Evolutionary conservation across 2,888 invertebrate species (phyloP).

Genomic region (Podabrus alpinus): DNA sequence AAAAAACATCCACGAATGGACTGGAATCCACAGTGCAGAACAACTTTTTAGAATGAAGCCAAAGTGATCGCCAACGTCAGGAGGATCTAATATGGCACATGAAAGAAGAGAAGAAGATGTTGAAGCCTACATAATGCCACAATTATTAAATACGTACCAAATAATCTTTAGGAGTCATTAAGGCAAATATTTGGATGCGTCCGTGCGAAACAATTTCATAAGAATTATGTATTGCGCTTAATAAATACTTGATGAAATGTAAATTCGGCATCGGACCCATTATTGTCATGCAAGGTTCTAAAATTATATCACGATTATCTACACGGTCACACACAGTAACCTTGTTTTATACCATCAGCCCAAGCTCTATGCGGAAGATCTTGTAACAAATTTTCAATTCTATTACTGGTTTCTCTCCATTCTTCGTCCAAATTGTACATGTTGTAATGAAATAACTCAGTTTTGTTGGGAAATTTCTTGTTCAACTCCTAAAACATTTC

Average conservation of each 20-base stretch:
- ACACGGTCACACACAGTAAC: neutral
- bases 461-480: slow-evolving; percentile 51
- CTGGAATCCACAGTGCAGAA: too few relatives aligned
- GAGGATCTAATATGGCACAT: too few relatives aligned
- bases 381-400: slow-evolving; percentile 60
- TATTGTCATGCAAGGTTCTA: slow-evolving; percentile 63
- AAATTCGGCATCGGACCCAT: slow-evolving; percentile 63
- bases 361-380: slow-evolving; percentile 57
- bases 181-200: slow-evolving; percentile 65
- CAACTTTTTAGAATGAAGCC: too few relatives aligned
- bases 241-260: slow-evolving; percentile 66
- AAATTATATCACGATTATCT: slow-evolving; percentile 36
- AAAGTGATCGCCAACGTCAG: too few relatives aligned
- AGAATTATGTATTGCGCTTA: slow-evolving; percentile 65
- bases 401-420: slow-evolving; percentile 61
- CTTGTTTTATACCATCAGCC: slow-evolving; percentile 55
- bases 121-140: slow-evolving; percentile 3
- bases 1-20: too few relatives aligned
- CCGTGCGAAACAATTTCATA: slow-evolving; percentile 62
- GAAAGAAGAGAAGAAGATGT: too few relatives aligned
- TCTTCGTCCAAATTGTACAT: slow-evolving; percentile 66
- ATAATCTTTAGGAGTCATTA: slow-evolving; percentile 65
- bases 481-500: slow-evolving; percentile 52
- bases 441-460: slow-evolving; percentile 60
- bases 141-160: slow-evolving; percentile 54